Percentiles rank a stretch among this genome's conserved stretches.
These are phyloP conservation scores for Urechis unicinctus DNA, from an alignment of 2,888 invertebrate genomes.

Conservation along the genomic window DNA sequence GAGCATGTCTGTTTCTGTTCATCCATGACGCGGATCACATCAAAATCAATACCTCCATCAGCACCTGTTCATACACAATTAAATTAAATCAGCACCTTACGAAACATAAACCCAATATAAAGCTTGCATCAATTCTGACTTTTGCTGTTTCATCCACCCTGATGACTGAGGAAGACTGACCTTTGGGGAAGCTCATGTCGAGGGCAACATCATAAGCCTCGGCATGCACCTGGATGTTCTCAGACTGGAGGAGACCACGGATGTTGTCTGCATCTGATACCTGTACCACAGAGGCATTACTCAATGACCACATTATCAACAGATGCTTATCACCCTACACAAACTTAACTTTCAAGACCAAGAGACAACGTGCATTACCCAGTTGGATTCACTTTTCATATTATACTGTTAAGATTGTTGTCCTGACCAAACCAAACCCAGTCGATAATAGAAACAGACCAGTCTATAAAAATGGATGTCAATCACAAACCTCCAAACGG, in stretches of 20 bases:
- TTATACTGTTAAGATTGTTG: too few species aligned
- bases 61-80: constrained; percentile 22
- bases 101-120: background rate
- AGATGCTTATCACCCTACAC: background rate
- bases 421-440: too few species aligned
- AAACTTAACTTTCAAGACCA: too few species aligned
- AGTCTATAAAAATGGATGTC: background rate
- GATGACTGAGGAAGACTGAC: constrained; percentile 26
- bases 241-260: constrained; percentile 44
- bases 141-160: background rate
- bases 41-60: constrained; percentile 52
- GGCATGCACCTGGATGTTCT: constrained; percentile 45
- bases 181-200: constrained; percentile 52
- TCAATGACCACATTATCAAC: too few species aligned
- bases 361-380: too few species aligned
- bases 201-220: constrained; percentile 52
- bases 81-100: background rate
- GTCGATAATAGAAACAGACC: too few species aligned
- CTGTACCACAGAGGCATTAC: constrained; percentile 23
- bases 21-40: constrained; percentile 45
- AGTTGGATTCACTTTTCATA: too few species aligned
- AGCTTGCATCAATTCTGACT: constrained; percentile 4
- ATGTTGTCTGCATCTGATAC: constrained; percentile 47
- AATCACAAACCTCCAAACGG: constrained; percentile 39
- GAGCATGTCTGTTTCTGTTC: constrained; percentile 46